A percentile compares a stretch with the other conserved stretches of the same genome.
Evolutionary conservation across 2,113 vertebrate genomes (phyloP).

Genomic region (Phocoena phocoena): DNA sequence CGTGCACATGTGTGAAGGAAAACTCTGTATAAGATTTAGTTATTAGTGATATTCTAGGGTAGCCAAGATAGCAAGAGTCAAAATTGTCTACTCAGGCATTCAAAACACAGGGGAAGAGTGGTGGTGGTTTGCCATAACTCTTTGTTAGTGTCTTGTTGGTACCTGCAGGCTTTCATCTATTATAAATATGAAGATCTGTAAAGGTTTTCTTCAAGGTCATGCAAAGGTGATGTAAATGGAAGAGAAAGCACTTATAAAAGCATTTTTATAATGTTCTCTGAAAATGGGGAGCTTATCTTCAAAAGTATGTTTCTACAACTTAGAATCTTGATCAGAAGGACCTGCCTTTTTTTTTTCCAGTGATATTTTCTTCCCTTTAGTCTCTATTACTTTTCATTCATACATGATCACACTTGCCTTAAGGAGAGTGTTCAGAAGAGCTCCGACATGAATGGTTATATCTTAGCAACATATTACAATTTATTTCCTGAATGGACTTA

Average conservation of each 20-base stretch:
- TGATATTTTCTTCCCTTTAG: neutral
- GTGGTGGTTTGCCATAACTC: neutral
- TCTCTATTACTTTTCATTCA: neutral
- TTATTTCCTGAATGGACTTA: slow-evolving; percentile 26
- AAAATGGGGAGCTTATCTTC: neutral
- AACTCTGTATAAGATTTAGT: neutral
- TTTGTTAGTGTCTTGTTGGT: neutral
- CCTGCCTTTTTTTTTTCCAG: neutral
- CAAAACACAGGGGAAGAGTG: neutral
- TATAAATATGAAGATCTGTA: neutral
- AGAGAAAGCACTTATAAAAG: neutral
- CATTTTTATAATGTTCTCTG: neutral
- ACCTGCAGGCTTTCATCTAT: neutral
- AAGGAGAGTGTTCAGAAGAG: neutral
- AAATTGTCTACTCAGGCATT: neutral
- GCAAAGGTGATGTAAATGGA: neutral
- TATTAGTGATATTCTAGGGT: neutral
- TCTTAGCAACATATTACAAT: neutral
- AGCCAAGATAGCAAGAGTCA: neutral
- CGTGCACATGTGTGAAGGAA: neutral
- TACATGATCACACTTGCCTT: neutral
- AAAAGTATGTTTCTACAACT: neutral
- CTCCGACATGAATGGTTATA: neutral
- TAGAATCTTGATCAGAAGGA: neutral
- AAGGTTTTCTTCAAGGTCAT: neutral